These are phyloP conservation scores for Phainopepla nitens DNA, from an alignment of 2,113 vertebrate genomes.

Conservation along the genomic window DNA sequence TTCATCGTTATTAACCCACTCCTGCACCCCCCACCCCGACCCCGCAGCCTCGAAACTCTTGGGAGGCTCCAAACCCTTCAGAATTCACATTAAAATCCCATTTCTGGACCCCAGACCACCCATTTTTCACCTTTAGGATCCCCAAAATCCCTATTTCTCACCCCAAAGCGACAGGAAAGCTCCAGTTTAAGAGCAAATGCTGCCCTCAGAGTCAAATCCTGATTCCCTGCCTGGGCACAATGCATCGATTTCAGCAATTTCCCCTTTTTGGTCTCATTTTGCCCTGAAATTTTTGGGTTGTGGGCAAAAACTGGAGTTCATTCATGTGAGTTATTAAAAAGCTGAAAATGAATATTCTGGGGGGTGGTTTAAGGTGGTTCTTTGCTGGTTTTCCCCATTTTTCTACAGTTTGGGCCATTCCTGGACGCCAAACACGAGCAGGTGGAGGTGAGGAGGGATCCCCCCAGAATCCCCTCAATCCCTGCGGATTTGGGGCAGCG, in stretches of 20 bases:
- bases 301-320: fast-evolving
- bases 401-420: constrained; percentile 85
- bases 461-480: not conserved
- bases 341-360: fast-evolving
- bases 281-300: not conserved
- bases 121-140: too few relatives aligned
- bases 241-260: fast-evolving
- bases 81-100: not conserved
- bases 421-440: constrained; percentile 91
- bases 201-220: not conserved
- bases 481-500: fast-evolving
- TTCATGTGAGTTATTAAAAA: not conserved
- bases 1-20: fast-evolving
- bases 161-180: not conserved
- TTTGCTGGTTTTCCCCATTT: fast-evolving
- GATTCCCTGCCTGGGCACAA: not conserved
- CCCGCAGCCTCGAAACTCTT: not conserved
- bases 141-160: not conserved
- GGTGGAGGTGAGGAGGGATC: constrained; percentile 78
- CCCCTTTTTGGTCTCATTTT: fast-evolving
- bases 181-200: fast-evolving
- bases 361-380: fast-evolving
- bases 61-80: not conserved
- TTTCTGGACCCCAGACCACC: fast-evolving
- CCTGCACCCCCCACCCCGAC: not conserved